Conservation (phyloP, 1,140 invertebrate genomes). For the Pogonognathellus flavescens region DNA sequence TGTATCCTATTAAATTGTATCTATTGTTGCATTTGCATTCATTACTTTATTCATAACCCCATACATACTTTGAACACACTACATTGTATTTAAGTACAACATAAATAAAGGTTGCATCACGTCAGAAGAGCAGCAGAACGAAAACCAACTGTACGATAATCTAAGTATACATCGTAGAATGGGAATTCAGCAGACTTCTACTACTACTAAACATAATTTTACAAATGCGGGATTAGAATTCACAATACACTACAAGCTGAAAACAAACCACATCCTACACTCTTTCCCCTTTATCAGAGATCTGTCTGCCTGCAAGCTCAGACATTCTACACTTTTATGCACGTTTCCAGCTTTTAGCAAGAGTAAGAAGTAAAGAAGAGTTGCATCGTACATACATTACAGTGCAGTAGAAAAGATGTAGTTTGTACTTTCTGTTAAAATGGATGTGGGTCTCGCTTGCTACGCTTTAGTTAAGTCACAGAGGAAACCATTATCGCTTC, state of each 20-base stretch:
- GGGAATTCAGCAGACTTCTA: neutral
- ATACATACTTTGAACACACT: no score
- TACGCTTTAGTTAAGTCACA: neutral
- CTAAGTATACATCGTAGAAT: neutral
- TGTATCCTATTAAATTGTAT: neutral
- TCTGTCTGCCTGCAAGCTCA: neutral
- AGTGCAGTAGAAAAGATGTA: neutral
- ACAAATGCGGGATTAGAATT: neutral
- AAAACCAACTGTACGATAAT: neutral
- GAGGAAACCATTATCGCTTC: neutral
- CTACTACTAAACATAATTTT: neutral
- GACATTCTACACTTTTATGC: neutral
- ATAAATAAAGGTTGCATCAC: conserved; percentile 28
- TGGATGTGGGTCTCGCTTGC: neutral
- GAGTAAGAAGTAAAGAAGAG: neutral
- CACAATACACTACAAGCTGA: neutral
- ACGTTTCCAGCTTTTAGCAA: neutral
- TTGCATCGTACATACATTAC: neutral
- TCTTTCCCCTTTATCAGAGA: neutral
- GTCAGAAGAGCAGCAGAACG: neutral
- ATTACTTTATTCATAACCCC: conserved; percentile 12
- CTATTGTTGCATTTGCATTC: conserved; percentile 5
- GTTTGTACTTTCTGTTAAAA: neutral
- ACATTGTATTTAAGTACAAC: no score
- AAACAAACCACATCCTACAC: neutral